These are phyloP conservation scores for Aurelia sp. DNA, from an alignment of 30 jellyfish, hydroid and myxozoan genomes.

Conservation along the genomic window DNA sequence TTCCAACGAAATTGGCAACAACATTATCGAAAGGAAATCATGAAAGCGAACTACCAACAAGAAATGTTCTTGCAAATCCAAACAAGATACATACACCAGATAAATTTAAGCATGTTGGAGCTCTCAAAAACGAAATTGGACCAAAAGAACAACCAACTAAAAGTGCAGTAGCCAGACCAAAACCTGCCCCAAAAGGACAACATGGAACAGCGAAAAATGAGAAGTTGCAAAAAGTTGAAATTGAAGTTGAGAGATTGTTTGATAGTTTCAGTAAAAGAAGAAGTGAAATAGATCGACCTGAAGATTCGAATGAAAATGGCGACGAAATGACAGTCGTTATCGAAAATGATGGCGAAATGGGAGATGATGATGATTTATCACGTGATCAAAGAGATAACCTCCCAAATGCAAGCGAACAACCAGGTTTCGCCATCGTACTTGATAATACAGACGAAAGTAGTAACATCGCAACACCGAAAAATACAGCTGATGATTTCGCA, in stretches of 20 bases:
- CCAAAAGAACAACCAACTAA: background rate
- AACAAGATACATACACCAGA: too few species aligned
- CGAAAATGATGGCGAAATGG: conserved; percentile 70
- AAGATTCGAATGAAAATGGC: conserved; percentile 17
- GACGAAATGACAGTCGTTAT: conserved; percentile 67
- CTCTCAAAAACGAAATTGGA: too few species aligned
- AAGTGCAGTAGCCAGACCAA: background rate
- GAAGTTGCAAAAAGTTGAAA: conserved; percentile 31
- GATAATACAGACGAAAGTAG: conserved; percentile 39
- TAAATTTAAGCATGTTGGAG: too few species aligned
- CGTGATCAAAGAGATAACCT: conserved; percentile 14
- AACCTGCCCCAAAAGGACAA: background rate
- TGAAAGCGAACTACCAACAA: too few species aligned
- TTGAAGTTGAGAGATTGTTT: conserved; percentile 59
- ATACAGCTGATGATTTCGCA: conserved; percentile 35
- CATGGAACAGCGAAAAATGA: background rate
- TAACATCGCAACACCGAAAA: conserved; percentile 5
- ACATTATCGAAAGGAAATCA: too few species aligned
- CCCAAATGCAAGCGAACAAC: conserved; percentile 18
- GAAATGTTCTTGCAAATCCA: too few species aligned
- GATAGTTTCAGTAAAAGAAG: conserved; percentile 55
- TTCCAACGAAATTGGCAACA: too few species aligned
- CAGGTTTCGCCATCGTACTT: conserved; percentile 64
- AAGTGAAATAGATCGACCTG: conserved; percentile 34
- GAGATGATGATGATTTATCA: background rate